Conservation (phyloP, 1,140 invertebrate genomes). For the Bombus soroeensis region DNA sequence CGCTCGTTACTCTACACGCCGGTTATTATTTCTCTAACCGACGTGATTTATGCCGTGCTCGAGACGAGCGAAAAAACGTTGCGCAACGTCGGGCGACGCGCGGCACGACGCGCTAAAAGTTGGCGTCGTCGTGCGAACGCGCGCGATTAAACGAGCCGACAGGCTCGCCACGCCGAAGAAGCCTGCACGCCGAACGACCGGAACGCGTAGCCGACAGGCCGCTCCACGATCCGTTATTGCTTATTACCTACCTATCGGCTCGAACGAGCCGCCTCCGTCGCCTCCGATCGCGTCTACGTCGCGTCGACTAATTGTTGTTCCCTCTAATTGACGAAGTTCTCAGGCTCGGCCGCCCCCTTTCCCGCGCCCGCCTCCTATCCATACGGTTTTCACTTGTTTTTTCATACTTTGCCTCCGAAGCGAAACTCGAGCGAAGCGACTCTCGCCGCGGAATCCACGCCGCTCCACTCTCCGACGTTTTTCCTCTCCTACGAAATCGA, state of each 20-base stretch:
- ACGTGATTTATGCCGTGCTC: constrained; percentile 8
- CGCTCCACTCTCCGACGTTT: neutral
- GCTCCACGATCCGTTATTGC: constrained; percentile 66
- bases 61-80: constrained; percentile 35
- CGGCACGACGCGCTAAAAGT: neutral
- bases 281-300: constrained; percentile 45
- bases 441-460: neutral
- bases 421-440: neutral
- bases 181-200: neutral
- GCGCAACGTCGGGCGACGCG: constrained; percentile 18
- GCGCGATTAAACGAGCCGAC: constrained; percentile 39
- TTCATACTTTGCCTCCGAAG: neutral
- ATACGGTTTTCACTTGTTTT: constrained; percentile 18
- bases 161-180: neutral
- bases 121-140: neutral
- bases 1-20: constrained; percentile 3
- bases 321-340: constrained; percentile 80
- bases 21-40: constrained; percentile 31
- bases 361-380: constrained; percentile 7
- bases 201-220: constrained; percentile 22
- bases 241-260: constrained; percentile 69
- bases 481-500: no score
- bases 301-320: constrained; percentile 78
- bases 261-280: constrained; percentile 30
- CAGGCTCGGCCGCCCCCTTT: constrained; percentile 67